Conservation (phyloP, 1,140 invertebrate species). For the Sycophila sp. region DNA sequence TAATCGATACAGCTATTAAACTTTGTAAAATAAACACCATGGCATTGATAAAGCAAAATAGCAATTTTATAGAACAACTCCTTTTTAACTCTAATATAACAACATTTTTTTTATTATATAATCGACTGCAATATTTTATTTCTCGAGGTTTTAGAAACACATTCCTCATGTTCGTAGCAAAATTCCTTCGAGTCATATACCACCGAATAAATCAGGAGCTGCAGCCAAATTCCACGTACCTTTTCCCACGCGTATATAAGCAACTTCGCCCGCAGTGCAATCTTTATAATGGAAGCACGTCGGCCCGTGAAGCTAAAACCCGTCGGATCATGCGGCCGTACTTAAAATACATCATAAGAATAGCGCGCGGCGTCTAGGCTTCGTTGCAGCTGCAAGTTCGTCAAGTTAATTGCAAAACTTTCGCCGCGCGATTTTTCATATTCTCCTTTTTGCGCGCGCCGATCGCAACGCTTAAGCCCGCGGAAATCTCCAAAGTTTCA, state of each 20-base stretch:
- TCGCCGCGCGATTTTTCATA: background rate
- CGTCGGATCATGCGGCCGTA: background rate
- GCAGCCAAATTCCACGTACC: background rate
- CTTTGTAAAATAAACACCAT: too few relatives aligned
- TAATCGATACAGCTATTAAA: too few relatives aligned
- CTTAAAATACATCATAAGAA: constrained; percentile 9
- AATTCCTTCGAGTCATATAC: too few relatives aligned
- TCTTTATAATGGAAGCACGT: background rate
- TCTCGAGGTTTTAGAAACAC: too few relatives aligned
- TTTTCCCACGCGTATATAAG: background rate
- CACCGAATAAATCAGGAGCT: too few relatives aligned
- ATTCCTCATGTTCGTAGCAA: too few relatives aligned
- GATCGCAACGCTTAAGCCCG: background rate
- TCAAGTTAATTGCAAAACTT: constrained; percentile 27
- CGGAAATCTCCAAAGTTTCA: constrained; percentile 15
- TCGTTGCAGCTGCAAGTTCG: background rate
- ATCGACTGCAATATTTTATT: too few relatives aligned
- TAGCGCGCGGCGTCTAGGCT: background rate
- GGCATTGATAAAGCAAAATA: too few relatives aligned
- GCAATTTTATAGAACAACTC: too few relatives aligned
- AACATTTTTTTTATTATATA: too few relatives aligned
- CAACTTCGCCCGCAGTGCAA: background rate
- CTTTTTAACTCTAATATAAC: too few relatives aligned
- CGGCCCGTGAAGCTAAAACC: background rate
- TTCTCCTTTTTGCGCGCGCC: background rate